Evolutionary conservation across 2,888 invertebrate species (phyloP).

Genomic region (Drosophila melanosoma): DNA sequence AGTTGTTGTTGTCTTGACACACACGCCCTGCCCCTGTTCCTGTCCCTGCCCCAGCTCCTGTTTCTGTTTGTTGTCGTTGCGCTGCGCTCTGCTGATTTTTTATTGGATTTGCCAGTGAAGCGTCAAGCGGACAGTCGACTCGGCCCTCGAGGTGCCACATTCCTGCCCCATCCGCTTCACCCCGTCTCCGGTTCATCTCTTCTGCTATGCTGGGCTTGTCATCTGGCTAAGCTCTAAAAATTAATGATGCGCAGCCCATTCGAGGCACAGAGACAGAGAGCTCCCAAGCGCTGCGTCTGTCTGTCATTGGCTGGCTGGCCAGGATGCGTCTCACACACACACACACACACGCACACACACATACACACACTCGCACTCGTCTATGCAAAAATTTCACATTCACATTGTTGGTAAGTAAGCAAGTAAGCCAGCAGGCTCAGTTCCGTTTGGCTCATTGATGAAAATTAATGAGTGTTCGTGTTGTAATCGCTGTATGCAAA

Average conservation of each 20-base stretch:
- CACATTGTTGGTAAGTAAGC: conserved; percentile 28
- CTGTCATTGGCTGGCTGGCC: conserved; percentile 67
- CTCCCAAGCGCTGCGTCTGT: conserved; percentile 42
- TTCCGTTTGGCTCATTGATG: conserved; percentile 69
- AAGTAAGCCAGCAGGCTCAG: conserved; percentile 70
- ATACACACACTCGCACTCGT: conserved; percentile 18
- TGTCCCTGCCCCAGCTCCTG: conserved; percentile 18
- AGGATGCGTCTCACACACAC: conserved; percentile 22
- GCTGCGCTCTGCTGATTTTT: conserved; percentile 56
- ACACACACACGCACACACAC: neutral
- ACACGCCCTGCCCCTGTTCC: conserved; percentile 28
- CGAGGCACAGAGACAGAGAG: conserved; percentile 40
- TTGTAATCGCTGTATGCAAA: conserved; percentile 63
- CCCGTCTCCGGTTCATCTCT: conserved; percentile 18
- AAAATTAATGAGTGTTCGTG: conserved; percentile 80
- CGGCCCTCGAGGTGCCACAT: conserved; percentile 46
- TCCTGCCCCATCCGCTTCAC: conserved; percentile 16
- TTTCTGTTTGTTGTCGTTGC: conserved; percentile 47
- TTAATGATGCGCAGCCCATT: conserved; percentile 84
- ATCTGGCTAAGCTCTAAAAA: conserved; percentile 85
- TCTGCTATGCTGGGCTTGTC: conserved; percentile 77
- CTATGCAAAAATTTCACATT: conserved; percentile 77
- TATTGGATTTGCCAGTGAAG: conserved; percentile 71
- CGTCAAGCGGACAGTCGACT: conserved; percentile 55
- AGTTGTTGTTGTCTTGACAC: conserved; percentile 48